Conservation (phyloP, 2,888 invertebrate species). For the Iselma pallidipennis region DNA sequence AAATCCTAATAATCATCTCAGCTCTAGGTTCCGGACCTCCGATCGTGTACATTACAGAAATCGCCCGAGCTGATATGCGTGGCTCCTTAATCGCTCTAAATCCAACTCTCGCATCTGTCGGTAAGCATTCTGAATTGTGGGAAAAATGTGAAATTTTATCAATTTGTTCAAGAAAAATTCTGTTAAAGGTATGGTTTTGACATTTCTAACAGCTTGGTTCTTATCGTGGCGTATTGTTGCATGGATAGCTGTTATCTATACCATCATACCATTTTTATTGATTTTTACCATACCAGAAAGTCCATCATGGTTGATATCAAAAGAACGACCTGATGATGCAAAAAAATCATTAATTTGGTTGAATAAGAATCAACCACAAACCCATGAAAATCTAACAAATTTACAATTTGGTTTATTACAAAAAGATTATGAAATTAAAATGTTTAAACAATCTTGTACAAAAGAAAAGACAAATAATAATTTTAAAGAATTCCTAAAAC, state of each 20-base stretch:
- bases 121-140: slow-evolving; percentile 46
- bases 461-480: slow-evolving; percentile 44
- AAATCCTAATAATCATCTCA: too few species aligned
- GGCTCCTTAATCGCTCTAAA: slow-evolving; percentile 61
- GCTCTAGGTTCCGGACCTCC: slow-evolving; percentile 62
- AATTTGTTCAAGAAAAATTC: too few species aligned
- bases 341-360: slow-evolving; percentile 57
- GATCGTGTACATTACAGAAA: slow-evolving; percentile 63
- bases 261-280: slow-evolving; percentile 56
- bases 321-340: slow-evolving; percentile 58
- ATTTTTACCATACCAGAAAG: slow-evolving; percentile 60
- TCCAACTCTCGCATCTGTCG: slow-evolving; percentile 61
- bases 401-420: slow-evolving; percentile 58
- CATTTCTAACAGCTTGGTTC: slow-evolving; percentile 59
- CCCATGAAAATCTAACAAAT: slow-evolving; percentile 57
- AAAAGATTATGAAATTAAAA: slow-evolving; percentile 59
- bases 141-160: too few species aligned
- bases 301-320: slow-evolving; percentile 61
- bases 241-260: slow-evolving; percentile 58
- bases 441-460: slow-evolving; percentile 50
- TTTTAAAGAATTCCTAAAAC: slow-evolving; percentile 53
- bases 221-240: slow-evolving; percentile 59
- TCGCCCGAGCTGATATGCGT: slow-evolving; percentile 60
- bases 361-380: slow-evolving; percentile 53
- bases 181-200: slow-evolving; percentile 58